Evolutionary conservation across 2,797 vertebrate species (phyloP).

Genomic region (Ispidina lecontei): DNA sequence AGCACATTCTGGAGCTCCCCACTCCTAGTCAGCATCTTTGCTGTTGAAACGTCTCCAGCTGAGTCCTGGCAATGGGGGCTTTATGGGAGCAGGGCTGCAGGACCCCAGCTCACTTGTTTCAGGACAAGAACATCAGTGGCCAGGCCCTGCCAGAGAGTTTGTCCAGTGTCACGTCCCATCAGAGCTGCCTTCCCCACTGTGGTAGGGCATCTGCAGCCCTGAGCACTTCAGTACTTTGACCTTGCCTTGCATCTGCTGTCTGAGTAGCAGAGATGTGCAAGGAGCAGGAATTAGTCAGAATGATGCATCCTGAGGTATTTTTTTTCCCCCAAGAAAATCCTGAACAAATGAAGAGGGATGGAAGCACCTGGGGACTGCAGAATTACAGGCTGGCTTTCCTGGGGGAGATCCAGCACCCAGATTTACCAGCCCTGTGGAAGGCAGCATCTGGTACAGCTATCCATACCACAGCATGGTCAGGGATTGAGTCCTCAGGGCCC

Average conservation of each 20-base stretch:
- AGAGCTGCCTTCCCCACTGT: not conserved
- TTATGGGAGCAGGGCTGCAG: not conserved
- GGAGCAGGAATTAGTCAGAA: not conserved
- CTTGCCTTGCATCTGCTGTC: not conserved
- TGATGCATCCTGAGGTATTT: not conserved
- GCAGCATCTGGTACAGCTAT: not conserved
- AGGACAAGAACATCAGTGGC: not conserved
- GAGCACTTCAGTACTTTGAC: not conserved
- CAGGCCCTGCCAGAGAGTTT: not conserved
- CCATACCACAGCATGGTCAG: rapidly evolving
- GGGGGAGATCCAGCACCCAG: not conserved
- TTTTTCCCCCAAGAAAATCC: not conserved
- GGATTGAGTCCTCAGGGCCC: not conserved
- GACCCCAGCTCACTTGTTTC: not conserved
- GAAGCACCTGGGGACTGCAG: not conserved
- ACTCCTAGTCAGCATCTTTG: not conserved
- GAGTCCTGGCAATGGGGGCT: not conserved
- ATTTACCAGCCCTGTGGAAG: not conserved
- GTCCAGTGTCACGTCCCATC: not conserved
- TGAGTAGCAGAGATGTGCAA: not conserved
- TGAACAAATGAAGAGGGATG: not conserved
- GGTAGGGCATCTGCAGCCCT: not conserved
- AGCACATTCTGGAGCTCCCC: not conserved
- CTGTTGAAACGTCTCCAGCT: not conserved
- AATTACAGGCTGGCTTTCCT: not conserved